Evolutionary conservation across 2,797 vertebrate species (phyloP), one percentile per base, ranked within the genome.

Genomic region (Falco peregrinus): DNA sequence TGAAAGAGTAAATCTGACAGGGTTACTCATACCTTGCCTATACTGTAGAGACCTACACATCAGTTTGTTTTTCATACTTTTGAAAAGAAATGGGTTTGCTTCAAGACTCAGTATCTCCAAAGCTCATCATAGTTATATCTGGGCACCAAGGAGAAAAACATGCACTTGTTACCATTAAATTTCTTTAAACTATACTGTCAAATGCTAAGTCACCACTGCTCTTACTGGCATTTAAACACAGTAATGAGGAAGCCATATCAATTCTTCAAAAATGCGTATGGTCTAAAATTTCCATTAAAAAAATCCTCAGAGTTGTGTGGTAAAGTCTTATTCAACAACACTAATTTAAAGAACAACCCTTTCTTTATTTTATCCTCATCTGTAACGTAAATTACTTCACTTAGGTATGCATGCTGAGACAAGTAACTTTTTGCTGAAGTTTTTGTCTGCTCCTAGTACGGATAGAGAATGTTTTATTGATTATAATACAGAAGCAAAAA

Each of bases 1-100:
- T 87, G 93, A 97, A 97, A 95, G 87, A 97, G 95, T 93, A 97
- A 91, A 97, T 96, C 96, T 97, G 97, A 97, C 96, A 95, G 95
- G 90, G 96, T 97, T 97, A 97, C 85, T 96, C 95, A 95, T 97
- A 89, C 91, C 84, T 93, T 94, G 61, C 59, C 75, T 96, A 96
- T 90, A 69, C 61, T 84, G 61, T 76, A 88, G 21, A 95, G 95
- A 95, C 93, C n/a, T 19, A 86, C 83, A 76, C 43, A 80, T 95
- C 65, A 93, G 67, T 95, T 95, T 94, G 85, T 39, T 86, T 95
- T 94, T 84, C 69, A 77, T 89, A 93, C 35, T 94, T 91, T 92
- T 96, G 88, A 95, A 96, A 97, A 70, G 75, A 97, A 97, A 94
- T 39, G 37, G 74, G 31, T 84, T 67, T 89, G 35, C 67, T 96